Evolutionary conservation across 2,888 invertebrate species (phyloP).

Genomic region (Beris chalybata): DNA sequence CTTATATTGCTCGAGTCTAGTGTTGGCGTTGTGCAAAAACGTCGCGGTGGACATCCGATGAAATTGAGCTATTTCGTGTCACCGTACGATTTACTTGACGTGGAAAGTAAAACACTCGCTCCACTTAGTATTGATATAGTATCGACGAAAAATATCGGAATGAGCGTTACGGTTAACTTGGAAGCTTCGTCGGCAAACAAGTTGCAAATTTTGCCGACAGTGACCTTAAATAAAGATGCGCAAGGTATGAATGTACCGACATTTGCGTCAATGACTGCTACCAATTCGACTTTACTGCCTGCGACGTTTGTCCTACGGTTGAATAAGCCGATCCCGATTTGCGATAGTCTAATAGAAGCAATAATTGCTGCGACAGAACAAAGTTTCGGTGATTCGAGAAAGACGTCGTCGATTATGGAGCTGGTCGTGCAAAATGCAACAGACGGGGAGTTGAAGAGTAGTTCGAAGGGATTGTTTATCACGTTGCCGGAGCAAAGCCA

Average conservation of each 20-base stretch:
- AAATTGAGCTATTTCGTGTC: conserved; percentile 92
- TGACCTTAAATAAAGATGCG: conserved; percentile 48
- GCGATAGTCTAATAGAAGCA: conserved; percentile 69
- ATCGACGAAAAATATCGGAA: conserved; percentile 71
- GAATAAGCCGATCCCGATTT: conserved; percentile 84
- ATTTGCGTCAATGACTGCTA: conserved; percentile 76
- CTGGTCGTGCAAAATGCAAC: conserved; percentile 79
- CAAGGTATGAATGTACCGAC: conserved; percentile 62
- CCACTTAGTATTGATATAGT: conserved; percentile 77
- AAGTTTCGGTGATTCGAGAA: conserved; percentile 58
- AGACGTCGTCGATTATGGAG: conserved; percentile 51
- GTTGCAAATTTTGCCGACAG: conserved; percentile 52
- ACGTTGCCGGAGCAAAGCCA: conserved; percentile 91
- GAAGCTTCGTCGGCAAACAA: conserved; percentile 85
- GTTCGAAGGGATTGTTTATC: conserved; percentile 82
- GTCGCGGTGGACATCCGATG: conserved; percentile 90
- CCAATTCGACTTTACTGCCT: conserved; percentile 87
- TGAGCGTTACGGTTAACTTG: conserved; percentile 85
- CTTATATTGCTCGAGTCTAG: conserved; percentile 83
- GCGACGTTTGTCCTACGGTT: conserved; percentile 84
- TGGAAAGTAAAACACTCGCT: conserved; percentile 70
- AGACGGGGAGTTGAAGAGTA: conserved; percentile 71
- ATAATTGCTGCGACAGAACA: conserved; percentile 67
- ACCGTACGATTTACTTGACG: conserved; percentile 86
- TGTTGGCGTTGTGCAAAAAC: conserved; percentile 80